phyloP scores from a whole-genome alignment of 2,797 vertebrate species.

The Macrochelys suwanniensis region DNA sequence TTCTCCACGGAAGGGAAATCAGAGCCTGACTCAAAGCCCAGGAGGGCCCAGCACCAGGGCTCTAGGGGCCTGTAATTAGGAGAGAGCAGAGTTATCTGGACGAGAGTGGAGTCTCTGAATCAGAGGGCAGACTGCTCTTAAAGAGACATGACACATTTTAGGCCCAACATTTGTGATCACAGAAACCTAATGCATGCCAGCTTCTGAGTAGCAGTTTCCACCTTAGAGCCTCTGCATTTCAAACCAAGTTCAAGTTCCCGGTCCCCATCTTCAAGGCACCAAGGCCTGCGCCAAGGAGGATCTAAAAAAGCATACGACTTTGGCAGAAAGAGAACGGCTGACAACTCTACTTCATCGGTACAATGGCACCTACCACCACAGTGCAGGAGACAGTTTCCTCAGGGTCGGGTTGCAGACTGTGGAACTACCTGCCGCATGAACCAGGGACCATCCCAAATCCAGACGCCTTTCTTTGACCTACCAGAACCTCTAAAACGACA shows the following conservation, averaged over 20 bases:
- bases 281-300: not conserved
- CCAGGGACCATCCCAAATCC: not conserved
- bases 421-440: not conserved
- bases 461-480: not conserved
- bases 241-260: not conserved
- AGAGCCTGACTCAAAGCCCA: not conserved
- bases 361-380: not conserved
- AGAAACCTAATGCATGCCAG: not conserved
- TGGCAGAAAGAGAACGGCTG: not conserved
- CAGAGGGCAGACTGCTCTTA: not conserved
- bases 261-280: not conserved
- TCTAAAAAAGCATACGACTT: not conserved
- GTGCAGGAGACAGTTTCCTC: not conserved
- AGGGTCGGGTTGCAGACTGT: not conserved
- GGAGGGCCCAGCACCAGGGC: not conserved
- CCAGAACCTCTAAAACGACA: not conserved
- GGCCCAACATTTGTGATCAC: not conserved
- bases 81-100: not conserved
- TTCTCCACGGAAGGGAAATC: not conserved
- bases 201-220: not conserved
- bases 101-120: not conserved
- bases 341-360: not conserved
- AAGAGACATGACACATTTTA: not conserved
- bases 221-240: not conserved
- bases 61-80: not conserved